These are phyloP conservation scores for Poeciliopsis turrubarensis DNA, from an alignment of 2,113 vertebrate genomes.

Conservation along the genomic window DNA sequence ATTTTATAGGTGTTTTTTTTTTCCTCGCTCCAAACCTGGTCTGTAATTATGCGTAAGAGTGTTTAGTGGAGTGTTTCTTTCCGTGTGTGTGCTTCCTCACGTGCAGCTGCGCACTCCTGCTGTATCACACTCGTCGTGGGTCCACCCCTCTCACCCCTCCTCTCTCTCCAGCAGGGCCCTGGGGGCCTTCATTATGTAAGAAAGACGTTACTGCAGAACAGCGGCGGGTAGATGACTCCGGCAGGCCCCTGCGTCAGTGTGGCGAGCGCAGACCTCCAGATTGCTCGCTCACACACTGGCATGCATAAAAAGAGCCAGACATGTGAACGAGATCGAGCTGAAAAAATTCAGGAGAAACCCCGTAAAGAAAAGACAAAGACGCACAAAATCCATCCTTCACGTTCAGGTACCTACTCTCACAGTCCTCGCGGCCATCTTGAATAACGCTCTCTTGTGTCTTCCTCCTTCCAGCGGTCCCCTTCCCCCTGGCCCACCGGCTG, in stretches of 20 bases:
- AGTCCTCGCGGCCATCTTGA: background rate
- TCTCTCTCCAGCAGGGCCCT: conserved; percentile 61
- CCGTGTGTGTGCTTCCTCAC: conserved; percentile 56
- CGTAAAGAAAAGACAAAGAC: background rate
- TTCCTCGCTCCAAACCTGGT: conserved; percentile 10
- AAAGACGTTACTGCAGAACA: conserved; percentile 76
- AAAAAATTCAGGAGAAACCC: background rate
- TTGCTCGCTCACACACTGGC: conserved; percentile 16
- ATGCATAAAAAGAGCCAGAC: conserved; percentile 17
- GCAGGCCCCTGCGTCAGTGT: conserved; percentile 52
- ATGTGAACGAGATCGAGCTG: conserved; percentile 6
- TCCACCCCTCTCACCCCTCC: conserved; percentile 45
- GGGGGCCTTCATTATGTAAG: conserved; percentile 80
- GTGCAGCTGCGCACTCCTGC: conserved; percentile 69
- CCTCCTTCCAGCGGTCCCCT: conserved; percentile 79
- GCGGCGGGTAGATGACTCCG: conserved; percentile 63
- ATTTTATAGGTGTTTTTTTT: conserved; percentile 22
- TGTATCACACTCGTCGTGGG: conserved; percentile 69
- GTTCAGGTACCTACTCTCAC: background rate
- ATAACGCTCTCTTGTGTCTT: background rate
- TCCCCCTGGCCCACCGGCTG: conserved; percentile 85
- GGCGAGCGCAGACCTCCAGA: conserved; percentile 27
- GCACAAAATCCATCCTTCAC: background rate
- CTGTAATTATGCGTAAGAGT: conserved; percentile 1
- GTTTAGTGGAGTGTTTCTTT: conserved; percentile 19